phyloP scores from a whole-genome alignment of 2,113 vertebrate genomes.

The Okapia johnstoni region DNA sequence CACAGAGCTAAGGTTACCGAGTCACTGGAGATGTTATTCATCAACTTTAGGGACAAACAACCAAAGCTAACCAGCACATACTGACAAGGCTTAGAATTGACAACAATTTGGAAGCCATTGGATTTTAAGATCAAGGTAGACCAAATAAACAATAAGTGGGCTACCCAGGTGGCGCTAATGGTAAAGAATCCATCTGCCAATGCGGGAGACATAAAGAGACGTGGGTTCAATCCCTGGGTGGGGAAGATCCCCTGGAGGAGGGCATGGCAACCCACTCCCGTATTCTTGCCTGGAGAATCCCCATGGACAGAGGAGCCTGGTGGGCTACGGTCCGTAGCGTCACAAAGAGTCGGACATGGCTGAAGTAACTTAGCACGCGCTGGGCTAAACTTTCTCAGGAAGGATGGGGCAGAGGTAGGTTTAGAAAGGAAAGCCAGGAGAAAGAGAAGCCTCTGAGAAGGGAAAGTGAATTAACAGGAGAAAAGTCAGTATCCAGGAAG shows the following conservation, averaged over 20 bases:
- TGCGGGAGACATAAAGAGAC: background rate
- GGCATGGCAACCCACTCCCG: background rate
- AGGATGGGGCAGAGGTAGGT: background rate
- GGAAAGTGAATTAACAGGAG: background rate
- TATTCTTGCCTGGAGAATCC: background rate
- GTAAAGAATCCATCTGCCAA: background rate
- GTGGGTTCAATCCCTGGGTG: background rate
- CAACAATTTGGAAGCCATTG: background rate
- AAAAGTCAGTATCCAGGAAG: background rate
- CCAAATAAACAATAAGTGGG: background rate
- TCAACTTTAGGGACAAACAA: constrained; percentile 12
- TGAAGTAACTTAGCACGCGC: background rate
- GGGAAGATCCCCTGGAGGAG: background rate
- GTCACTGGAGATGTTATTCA: constrained; percentile 27
- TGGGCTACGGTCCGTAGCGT: background rate
- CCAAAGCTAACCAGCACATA: background rate
- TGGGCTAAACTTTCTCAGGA: background rate
- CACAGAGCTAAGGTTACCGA: background rate
- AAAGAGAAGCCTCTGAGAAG: background rate
- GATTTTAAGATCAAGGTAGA: background rate
- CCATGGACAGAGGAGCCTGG: background rate
- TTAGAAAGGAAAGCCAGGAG: background rate
- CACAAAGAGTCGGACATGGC: background rate
- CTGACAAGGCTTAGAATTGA: background rate
- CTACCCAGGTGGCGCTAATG: background rate